phyloP scores from a whole-genome alignment of 2,113 vertebrate genomes.

The Choloepus hoffmanni region DNA sequence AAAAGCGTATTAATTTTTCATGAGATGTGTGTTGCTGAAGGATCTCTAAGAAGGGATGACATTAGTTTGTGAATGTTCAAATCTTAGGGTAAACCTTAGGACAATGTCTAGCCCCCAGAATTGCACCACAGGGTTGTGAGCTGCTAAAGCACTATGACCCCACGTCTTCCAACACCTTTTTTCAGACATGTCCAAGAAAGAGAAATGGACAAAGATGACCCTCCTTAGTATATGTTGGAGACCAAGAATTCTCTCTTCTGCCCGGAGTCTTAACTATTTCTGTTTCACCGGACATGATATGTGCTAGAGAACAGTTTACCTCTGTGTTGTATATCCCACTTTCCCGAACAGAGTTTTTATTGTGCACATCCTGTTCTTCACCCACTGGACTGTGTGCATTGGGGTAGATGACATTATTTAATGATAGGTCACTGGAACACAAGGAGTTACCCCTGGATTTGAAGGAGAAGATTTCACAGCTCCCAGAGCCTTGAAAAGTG shows the following conservation, averaged over 20 bases:
- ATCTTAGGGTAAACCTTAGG: background rate
- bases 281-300: background rate
- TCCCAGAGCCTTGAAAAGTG: background rate
- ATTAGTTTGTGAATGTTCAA: background rate
- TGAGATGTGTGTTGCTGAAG: background rate
- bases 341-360: background rate
- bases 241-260: background rate
- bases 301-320: background rate
- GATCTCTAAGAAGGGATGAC: background rate
- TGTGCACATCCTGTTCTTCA: background rate
- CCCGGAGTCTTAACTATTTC: background rate
- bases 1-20: background rate
- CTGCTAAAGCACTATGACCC: background rate
- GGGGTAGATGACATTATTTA: background rate
- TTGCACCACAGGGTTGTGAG: background rate
- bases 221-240: background rate
- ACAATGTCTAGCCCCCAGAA: background rate
- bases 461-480: background rate
- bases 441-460: constrained; percentile 34
- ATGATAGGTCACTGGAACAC: background rate
- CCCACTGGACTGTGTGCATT: background rate
- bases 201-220: background rate
- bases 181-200: background rate
- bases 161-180: background rate
- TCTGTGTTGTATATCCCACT: background rate